Conservation (phyloP, 2,888 invertebrate genomes). For the Danaus chrysippus region DNA sequence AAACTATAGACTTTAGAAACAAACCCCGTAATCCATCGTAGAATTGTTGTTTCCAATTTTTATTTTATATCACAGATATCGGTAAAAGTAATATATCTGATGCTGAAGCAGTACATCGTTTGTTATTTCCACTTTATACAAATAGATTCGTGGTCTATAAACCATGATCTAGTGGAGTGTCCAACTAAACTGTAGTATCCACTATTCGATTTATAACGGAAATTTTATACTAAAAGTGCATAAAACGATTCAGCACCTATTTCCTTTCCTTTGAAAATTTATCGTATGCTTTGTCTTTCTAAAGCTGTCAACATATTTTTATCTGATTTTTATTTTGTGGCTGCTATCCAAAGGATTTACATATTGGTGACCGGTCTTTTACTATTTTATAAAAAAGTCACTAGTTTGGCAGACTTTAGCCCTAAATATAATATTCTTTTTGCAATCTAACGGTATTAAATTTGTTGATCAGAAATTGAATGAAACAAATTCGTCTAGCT, state of each 20-base stretch:
- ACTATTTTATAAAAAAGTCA: neutral
- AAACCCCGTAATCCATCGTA: neutral
- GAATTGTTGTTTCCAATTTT: neutral
- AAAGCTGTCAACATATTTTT: neutral
- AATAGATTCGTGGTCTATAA: conserved; percentile 3
- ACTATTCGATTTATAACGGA: conserved; percentile 28
- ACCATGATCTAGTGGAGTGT: conserved; percentile 4
- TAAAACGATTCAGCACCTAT: conserved; percentile 32
- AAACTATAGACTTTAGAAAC: neutral
- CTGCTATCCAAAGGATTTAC: neutral
- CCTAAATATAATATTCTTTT: no score
- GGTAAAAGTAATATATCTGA: no score
- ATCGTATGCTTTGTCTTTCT: conserved; percentile 33
- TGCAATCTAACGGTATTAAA: neutral
- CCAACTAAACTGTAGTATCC: conserved; percentile 3
- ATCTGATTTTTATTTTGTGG: conserved; percentile 3
- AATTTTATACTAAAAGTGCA: conserved; percentile 37
- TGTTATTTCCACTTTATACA: neutral
- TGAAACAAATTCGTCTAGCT: conserved; percentile 23
- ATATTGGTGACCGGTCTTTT: neutral
- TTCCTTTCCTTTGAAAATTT: conserved; percentile 22
- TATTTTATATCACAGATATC: neutral
- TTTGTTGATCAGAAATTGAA: neutral
- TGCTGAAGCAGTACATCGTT: neutral
- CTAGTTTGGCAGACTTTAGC: no score